These are phyloP conservation scores for Anagyrus pseudococci DNA, from an alignment of 2,888 invertebrate genomes.

Conservation along the genomic window DNA sequence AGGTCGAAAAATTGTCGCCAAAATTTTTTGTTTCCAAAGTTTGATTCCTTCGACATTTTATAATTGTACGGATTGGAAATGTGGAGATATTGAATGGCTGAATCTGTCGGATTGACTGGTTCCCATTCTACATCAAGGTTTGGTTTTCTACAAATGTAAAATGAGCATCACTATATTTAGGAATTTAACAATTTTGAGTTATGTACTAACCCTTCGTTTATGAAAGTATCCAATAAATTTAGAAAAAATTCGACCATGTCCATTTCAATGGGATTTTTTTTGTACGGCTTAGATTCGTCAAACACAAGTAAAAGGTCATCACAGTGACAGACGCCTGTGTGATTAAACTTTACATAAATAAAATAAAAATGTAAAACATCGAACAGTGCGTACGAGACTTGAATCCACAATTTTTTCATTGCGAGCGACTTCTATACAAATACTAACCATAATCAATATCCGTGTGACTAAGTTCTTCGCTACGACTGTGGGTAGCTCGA, in stretches of 20 bases:
- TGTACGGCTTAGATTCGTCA: conserved; percentile 53
- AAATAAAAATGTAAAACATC: no score
- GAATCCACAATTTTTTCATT: no score
- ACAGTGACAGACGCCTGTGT: conserved; percentile 68
- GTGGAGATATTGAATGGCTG: background rate
- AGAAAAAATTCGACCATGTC: conserved; percentile 65
- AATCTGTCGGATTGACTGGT: background rate
- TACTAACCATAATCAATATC: conserved; percentile 13
- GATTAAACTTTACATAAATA: no score
- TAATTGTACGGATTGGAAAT: background rate
- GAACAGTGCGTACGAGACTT: no score
- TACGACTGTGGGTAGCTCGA: conserved; percentile 12
- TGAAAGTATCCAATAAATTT: conserved; percentile 66
- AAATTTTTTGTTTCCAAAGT: conserved; percentile 18
- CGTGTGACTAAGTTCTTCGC: conserved; percentile 15
- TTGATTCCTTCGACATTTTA: background rate
- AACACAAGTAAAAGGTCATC: conserved; percentile 68
- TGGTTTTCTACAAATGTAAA: no score
- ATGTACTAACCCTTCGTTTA: conserved; percentile 44
- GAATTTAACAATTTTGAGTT: no score
- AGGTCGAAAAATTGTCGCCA: conserved; percentile 4
- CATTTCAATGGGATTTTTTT: conserved; percentile 60
- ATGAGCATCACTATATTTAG: no score
- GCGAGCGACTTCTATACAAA: no score
- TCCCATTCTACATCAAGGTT: background rate